Percentiles rank a stretch among this genome's conserved stretches.
These are phyloP conservation scores for Callipepla californica DNA, from an alignment of 2,113 vertebrate species.

Conservation along the genomic window DNA sequence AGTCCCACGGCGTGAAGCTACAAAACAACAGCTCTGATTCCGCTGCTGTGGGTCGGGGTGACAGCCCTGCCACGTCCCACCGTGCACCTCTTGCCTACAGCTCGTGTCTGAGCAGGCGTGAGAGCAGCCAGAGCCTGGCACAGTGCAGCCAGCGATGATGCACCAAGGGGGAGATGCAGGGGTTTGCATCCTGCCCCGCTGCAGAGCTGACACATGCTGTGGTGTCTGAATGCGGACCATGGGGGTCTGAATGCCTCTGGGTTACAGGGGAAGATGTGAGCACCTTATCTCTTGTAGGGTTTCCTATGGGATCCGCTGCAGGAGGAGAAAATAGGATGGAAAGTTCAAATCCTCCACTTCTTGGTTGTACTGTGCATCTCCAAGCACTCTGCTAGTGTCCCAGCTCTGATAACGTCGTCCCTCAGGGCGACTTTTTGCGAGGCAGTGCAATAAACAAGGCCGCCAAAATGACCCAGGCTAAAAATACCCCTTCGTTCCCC, in stretches of 20 bases:
- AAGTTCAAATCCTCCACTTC: background rate
- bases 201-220: background rate
- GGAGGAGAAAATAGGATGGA: background rate
- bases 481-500: background rate
- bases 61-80: background rate
- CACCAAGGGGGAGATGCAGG: background rate
- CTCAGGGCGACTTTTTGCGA: background rate
- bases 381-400: accelerated
- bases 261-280: background rate
- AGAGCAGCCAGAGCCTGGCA: background rate
- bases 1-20: accelerated
- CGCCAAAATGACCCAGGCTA: background rate
- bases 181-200: too few relatives aligned
- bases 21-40: background rate
- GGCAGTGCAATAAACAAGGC: background rate
- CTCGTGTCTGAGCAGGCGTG: background rate
- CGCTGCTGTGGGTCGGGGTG: background rate
- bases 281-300: background rate
- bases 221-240: background rate
- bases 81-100: too few relatives aligned
- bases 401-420: background rate
- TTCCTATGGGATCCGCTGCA: background rate
- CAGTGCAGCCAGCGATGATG: background rate
- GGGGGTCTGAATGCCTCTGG: background rate
- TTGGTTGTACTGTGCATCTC: background rate